Conservation (phyloP, 2,113 vertebrate species). For the Trichechus manatus region DNA sequence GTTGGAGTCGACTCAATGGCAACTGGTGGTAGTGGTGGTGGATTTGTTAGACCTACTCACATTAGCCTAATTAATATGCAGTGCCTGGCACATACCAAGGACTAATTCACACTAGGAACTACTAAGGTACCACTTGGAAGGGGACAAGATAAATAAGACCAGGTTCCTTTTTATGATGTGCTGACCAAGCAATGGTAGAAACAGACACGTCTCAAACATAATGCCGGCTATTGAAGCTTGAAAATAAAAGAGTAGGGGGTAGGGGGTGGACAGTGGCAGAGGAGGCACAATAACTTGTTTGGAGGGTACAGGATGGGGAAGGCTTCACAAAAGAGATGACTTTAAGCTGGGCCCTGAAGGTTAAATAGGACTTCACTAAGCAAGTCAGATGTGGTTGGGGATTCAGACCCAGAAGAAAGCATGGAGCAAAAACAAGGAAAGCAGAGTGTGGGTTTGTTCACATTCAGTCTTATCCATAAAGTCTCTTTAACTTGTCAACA, state of each 20-base stretch:
- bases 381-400: background rate
- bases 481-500: slow-evolving; percentile 58
- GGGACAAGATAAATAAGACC: background rate
- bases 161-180: background rate
- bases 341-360: background rate
- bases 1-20: too few species aligned
- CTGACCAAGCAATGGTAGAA: background rate
- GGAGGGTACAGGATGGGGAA: background rate
- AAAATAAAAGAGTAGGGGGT: slow-evolving; percentile 20
- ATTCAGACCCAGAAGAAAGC: background rate
- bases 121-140: background rate
- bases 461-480: slow-evolving; percentile 37
- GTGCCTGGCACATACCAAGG: background rate
- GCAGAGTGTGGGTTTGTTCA: background rate
- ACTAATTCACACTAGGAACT: background rate
- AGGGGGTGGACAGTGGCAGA: background rate
- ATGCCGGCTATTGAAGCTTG: background rate
- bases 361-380: background rate
- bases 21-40: background rate
- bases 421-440: background rate
- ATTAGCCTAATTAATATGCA: slow-evolving; percentile 19
- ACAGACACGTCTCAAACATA: background rate
- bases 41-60: slow-evolving; percentile 30
- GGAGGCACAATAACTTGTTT: background rate
- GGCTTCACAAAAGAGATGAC: background rate